A percentile compares a stretch with the other conserved stretches of the same genome.
Evolutionary conservation across 2,888 invertebrate genomes (phyloP).

Genomic region (Dynastes hyllus): DNA sequence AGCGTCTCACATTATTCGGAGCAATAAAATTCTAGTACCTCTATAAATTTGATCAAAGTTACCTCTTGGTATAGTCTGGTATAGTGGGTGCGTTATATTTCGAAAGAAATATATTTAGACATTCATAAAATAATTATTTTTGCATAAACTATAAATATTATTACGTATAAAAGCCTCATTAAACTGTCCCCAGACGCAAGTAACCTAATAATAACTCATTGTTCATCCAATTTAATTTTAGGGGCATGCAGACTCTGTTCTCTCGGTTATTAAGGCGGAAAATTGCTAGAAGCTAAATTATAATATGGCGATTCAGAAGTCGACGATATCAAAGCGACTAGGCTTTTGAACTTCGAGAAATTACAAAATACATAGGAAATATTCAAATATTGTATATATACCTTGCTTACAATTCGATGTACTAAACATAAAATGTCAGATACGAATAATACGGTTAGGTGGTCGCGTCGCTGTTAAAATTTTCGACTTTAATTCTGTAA

Average conservation of each 20-base stretch:
- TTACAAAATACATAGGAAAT: too few relatives aligned
- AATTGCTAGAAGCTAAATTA: slow-evolving; percentile 18
- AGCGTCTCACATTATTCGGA: too few relatives aligned
- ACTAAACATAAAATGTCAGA: slow-evolving; percentile 10
- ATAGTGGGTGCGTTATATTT: background rate
- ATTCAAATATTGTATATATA: too few relatives aligned
- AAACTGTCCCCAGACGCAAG: slow-evolving; percentile 3
- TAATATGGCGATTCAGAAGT: slow-evolving; percentile 1
- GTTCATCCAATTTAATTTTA: slow-evolving; percentile 37
- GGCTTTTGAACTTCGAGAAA: too few relatives aligned
- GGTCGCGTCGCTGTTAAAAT: slow-evolving; percentile 6
- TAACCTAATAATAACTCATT: slow-evolving; percentile 39
- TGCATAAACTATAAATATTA: slow-evolving; percentile 28
- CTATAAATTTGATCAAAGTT: too few relatives aligned
- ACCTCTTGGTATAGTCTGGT: background rate
- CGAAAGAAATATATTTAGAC: slow-evolving; percentile 8
- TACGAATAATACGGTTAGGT: slow-evolving; percentile 2
- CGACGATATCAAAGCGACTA: too few relatives aligned
- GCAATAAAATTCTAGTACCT: too few relatives aligned
- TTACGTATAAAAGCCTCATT: slow-evolving; percentile 17
- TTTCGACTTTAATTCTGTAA: slow-evolving; percentile 14
- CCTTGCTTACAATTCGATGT: background rate
- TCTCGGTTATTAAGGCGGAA: slow-evolving; percentile 16
- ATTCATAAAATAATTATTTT: slow-evolving; percentile 22
- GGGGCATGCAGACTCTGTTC: background rate